Conservation (phyloP, 2,888 invertebrate species). For the Villa cingulata region DNA sequence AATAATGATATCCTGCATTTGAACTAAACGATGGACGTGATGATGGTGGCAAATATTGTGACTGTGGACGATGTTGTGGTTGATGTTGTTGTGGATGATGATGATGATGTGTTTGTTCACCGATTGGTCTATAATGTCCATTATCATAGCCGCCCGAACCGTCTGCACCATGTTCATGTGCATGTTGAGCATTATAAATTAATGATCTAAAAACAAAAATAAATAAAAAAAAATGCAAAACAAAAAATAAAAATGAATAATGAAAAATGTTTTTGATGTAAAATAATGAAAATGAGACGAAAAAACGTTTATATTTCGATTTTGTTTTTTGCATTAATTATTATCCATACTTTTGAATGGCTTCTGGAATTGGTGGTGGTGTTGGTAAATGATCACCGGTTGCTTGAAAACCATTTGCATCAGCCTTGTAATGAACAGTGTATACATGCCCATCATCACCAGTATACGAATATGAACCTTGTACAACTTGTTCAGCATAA, state of each 20-base stretch:
- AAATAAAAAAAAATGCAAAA: no score
- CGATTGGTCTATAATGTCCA: neutral
- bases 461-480: conserved; percentile 49
- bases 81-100: no score
- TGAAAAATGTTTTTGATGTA: no score
- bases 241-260: no score
- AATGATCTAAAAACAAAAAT: conserved; percentile 6
- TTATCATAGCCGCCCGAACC: conserved; percentile 4
- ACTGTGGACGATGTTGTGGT: conserved; percentile 20
- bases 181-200: conserved; percentile 13
- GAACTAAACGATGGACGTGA: conserved; percentile 2
- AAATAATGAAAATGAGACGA: no score
- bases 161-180: no score
- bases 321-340: neutral
- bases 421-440: conserved; percentile 54
- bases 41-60: conserved; percentile 28
- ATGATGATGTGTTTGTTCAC: no score
- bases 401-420: conserved; percentile 63
- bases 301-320: neutral
- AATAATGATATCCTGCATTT: conserved; percentile 13
- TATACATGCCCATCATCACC: conserved; percentile 48
- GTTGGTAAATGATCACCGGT: conserved; percentile 63
- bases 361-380: no score
- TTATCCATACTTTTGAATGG: conserved; percentile 17
- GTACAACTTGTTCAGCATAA: conserved; percentile 47